Percentiles rank a stretch among this genome's conserved stretches.
These are phyloP conservation scores for Taeniopygia guttata DNA, from an alignment of 2,797 vertebrate genomes.

Conservation along the genomic window DNA sequence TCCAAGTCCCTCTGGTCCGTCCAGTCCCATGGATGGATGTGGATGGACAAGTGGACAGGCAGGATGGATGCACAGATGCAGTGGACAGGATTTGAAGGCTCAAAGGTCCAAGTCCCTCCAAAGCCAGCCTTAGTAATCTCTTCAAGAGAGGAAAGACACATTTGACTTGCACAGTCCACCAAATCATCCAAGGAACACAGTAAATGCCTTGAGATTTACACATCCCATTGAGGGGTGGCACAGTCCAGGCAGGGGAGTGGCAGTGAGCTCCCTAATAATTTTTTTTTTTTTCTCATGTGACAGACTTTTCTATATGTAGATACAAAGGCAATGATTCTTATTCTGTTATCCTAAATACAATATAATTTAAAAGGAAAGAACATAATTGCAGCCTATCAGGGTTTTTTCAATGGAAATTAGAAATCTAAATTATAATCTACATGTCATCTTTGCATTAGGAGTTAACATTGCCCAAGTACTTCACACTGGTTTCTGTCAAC, in stretches of 20 bases:
- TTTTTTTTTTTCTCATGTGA: not conserved
- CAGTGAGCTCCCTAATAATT: not conserved
- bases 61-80: too few relatives aligned
- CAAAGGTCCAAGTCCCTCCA: not conserved
- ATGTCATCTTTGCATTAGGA: not conserved
- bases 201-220: not conserved
- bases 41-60: too few relatives aligned
- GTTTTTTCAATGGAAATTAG: not conserved
- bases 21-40: too few relatives aligned
- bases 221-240: not conserved
- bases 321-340: not conserved
- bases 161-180: not conserved
- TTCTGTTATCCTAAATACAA: not conserved
- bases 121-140: not conserved
- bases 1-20: not conserved
- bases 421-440: conserved; percentile 6
- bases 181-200: not conserved
- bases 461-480: not conserved
- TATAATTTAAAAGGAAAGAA: conserved; percentile 1
- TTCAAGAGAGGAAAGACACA: not conserved
- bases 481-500: not conserved
- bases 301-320: not conserved
- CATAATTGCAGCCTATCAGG: not conserved
- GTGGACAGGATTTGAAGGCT: not conserved
- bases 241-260: not conserved